phyloP scores from a whole-genome alignment of 1,140 invertebrate species.

The Calosoma granatense region DNA sequence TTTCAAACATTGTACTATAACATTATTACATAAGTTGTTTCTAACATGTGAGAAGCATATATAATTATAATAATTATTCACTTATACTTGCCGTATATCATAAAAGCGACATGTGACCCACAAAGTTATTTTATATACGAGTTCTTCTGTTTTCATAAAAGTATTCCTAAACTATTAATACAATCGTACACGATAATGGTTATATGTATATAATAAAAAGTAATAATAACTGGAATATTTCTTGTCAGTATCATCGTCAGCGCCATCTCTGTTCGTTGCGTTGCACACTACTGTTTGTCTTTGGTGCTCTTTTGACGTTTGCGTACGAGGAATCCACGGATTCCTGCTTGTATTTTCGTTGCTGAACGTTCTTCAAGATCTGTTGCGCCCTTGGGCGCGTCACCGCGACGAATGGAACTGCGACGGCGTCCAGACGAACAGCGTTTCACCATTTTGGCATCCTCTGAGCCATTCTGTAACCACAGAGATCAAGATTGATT shows the following conservation, averaged over 20 bases:
- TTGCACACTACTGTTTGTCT: constrained; percentile 1
- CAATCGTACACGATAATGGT: no score
- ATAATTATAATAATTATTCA: no score
- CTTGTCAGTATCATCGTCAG: background rate
- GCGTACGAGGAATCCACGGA: constrained; percentile 59
- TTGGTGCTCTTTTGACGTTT: constrained; percentile 27
- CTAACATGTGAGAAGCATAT: no score
- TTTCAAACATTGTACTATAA: no score
- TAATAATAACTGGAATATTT: background rate
- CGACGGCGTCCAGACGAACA: background rate
- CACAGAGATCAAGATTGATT: background rate
- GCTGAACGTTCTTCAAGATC: constrained; percentile 50
- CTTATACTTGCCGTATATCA: no score
- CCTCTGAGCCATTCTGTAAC: background rate
- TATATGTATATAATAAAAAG: background rate
- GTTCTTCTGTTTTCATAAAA: no score
- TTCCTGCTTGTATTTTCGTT: constrained; percentile 64
- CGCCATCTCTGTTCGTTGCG: background rate
- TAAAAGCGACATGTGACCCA: no score
- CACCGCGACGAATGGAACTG: background rate
- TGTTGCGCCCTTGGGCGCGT: background rate
- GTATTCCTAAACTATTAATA: no score
- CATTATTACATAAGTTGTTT: no score
- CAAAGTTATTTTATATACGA: no score
- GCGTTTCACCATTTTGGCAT: background rate